Conservation (phyloP, 2,797 vertebrate genomes). For the Myiotriccus ornatus region DNA sequence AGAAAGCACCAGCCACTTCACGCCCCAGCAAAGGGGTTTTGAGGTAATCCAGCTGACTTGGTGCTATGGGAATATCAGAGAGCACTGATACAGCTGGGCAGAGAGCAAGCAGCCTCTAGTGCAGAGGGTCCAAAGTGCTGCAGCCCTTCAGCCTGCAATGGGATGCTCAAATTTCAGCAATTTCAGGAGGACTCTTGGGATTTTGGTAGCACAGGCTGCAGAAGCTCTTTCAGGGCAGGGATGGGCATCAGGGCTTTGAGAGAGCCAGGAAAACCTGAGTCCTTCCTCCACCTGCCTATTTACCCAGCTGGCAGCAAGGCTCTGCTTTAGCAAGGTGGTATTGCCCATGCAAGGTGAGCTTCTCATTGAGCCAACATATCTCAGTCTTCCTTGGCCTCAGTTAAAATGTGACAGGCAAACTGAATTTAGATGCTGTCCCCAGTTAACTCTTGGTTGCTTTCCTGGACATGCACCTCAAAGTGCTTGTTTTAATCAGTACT, state of each 20-base stretch:
- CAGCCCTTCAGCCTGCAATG: not conserved
- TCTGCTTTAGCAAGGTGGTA: not conserved
- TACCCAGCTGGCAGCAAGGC: not conserved
- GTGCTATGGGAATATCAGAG: not conserved
- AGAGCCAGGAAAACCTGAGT: not conserved
- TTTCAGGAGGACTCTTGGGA: not conserved
- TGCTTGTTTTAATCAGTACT: not conserved
- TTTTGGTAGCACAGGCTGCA: not conserved
- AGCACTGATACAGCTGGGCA: not conserved
- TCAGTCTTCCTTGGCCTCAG: rapidly evolving
- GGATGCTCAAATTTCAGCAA: not conserved
- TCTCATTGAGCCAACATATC: rapidly evolving
- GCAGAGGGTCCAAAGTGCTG: not conserved
- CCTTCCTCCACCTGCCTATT: not conserved
- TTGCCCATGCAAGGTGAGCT: not conserved
- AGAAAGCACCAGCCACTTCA: not conserved
- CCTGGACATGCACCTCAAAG: not conserved
- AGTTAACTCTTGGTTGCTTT: not conserved
- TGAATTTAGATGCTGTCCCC: not conserved
- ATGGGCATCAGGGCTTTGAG: not conserved
- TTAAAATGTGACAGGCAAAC: not conserved
- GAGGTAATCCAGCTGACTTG: not conserved
- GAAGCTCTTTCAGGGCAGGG: not conserved
- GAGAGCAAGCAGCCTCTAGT: not conserved
- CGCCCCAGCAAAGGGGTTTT: not conserved